A percentile compares a stretch with the other conserved stretches of the same genome.
These are phyloP conservation scores for Urocolius indicus DNA, from an alignment of 2,113 vertebrate genomes.

Conservation along the genomic window DNA sequence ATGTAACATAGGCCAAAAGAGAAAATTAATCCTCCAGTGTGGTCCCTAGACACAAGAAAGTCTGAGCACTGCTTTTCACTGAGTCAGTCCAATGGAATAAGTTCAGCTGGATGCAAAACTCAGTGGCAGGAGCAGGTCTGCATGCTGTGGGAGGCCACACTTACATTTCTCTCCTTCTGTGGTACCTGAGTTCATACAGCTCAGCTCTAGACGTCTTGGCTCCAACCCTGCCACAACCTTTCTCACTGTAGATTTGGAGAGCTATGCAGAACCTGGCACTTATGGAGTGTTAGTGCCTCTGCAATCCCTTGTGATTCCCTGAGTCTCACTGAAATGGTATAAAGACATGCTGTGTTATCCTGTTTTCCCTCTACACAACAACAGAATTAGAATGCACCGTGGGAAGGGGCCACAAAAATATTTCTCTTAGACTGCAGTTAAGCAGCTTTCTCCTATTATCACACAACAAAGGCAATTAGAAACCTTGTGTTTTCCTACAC, in stretches of 20 bases:
- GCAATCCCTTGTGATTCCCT: background rate
- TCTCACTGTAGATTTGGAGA: background rate
- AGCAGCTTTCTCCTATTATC: background rate
- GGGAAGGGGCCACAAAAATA: fast-evolving
- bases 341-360: fast-evolving
- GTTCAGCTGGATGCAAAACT: background rate
- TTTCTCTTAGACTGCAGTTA: background rate
- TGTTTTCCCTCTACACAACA: background rate
- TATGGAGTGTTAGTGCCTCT: background rate
- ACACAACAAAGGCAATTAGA: background rate
- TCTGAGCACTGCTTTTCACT: background rate
- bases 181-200: background rate
- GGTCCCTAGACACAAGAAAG: background rate
- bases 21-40: background rate
- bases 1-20: background rate
- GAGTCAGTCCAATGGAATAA: background rate
- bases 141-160: background rate
- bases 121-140: background rate
- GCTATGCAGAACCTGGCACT: background rate
- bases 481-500: background rate
- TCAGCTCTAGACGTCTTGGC: too few species aligned
- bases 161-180: background rate
- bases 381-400: background rate
- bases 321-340: fast-evolving
- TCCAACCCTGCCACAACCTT: background rate